Base-by-base conservation (phyloP, 2,888 invertebrate genomes). In the Druceiella hillmani region DNA sequence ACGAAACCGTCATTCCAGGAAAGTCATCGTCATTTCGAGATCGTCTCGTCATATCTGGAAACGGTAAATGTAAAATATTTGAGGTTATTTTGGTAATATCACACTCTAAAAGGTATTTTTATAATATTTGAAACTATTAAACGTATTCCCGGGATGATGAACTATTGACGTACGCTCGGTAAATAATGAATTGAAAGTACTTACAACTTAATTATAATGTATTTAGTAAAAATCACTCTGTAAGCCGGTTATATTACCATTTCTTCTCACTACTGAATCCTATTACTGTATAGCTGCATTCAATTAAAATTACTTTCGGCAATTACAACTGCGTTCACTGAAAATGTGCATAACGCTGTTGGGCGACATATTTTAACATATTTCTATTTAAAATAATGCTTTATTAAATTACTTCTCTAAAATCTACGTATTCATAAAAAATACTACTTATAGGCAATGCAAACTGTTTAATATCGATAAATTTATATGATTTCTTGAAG, bases 201-300 rank as follows among this genome's bases (percentile, higher is more conserved):
- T 37, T 37, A 37, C 37, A 30, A 31, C 37, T 31, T 37, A 31
- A 22, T 32, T 32, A 22, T 14, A 28, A 14, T 28, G 12, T 15
- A 14, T 28, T 28, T 28, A 15, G 29, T 15, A 15, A 28, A 28
- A 13, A 14, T 14, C 13, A 14, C 15, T 28, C 29, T 28, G 12
- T 15, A 28, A 13, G 15, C 14, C 29, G 9, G 15, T 15, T 28
- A 14, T 28, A 15, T 28, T 28, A 14, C 12, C 29, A 28, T 14
- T 15, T 28, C 29, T 28, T 15, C 15, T 3, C 15, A 28, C 29
- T 14, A 13, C 29, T 28, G 29, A 14, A 12, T 12, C 29, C 12
- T 28, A 28, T 15, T 28, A 28, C 12, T 14, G 29, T 14, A 15
- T 13, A 15, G 15, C 15, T 13, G 14, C 14, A 14, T 28, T 15